Base-by-base conservation (phyloP, 2,113 vertebrate species). In the Cebidichthys violaceus region DNA sequence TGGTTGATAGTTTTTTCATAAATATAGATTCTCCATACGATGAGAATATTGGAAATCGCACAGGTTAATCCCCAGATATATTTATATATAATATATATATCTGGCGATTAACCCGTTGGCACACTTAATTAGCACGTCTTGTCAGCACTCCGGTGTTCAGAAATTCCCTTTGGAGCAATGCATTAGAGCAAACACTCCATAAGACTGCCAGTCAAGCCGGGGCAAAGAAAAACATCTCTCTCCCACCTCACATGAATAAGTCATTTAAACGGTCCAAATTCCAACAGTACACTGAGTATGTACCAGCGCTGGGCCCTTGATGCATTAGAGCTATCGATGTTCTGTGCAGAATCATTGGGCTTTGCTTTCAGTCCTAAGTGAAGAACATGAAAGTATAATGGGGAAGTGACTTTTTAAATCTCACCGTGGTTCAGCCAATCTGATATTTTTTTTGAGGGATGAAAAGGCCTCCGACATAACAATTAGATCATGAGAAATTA, bases 51-150 rank as follows among this genome's bases (percentile, higher is more conserved):
- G 1, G 37, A 71, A 52, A 54, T 15, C 18, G 62, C 37, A 33
- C 70, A 85, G 54, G 52, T 31, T 39, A 71, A 33, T 33, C 33
- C 4, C 4, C 24, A 13, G 6, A 50, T 20, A 45, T 45, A 45
- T 45, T 3, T 17, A 4, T 45, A 17, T 45, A 15, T 45, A 47
- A 18, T 47, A 17, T 20, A 57, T 20, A 39, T 84, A 83, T 62
- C 64, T 27, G 67, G 77, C 69, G 86, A 91, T 70, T 57, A 47
- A 79, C 41, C 61, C 54, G 83, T 90, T 88, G 68, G 68, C 75
- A 65, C 64, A 41, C 72, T 81, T 93, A 91, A 94, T 94, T 94
- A 92, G 82, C 71, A 88, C 86, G 59, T 90, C 54, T 79, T 59
- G 78, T 82, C 67, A 76, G 76, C 50, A 35, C 77, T 78, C 65